Evolutionary conservation across 2,797 vertebrate genomes (phyloP), one percentile per base, ranked within the genome.

Genomic region (Hirundo rustica): DNA sequence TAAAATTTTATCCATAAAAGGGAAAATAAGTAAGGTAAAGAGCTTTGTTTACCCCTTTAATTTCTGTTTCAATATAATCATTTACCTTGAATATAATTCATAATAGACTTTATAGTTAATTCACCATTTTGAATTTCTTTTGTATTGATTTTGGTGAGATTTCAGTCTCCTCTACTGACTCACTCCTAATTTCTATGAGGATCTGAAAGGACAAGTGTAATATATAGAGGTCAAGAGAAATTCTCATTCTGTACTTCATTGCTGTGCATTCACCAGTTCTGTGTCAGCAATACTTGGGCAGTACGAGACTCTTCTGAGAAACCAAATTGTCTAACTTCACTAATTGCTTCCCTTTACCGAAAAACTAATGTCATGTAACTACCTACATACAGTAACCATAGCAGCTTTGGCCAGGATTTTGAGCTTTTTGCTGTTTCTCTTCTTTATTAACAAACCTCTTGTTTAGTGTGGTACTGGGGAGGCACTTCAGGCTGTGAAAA

Each of bases 231-330:
- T 68, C 30, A 66, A 87, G 48, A 84, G 70, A 18, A 42, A 36
- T 64, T 73, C 42, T 85, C 85, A 66, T 71, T 85, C 85, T 90
- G 75, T 64, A 53, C 73, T 93, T 94, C 70, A 83, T 50, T 89
- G 78, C 70, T 92, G 51, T 85, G 74, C 81, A 68, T 88, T 67
- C 70, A 61, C 89, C 93, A 84, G 78, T 92, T 93, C 91, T 84
- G 9, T 72, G 67, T 89, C 77, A 89, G 70, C 89, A 89, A 36
- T 67, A 77, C 74, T 42, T 77, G 60, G 79, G 66, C 87, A 92
- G 74, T 55, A 58, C 65, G 68, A 74, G 38, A 61, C 38, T 51
- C 47, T 87, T 95, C 91, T 84, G 75, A 72, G 60, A 86, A 89
- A 71, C 50, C 2, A 1, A 50, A 30, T 21, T 62, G 22, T 29